Evolutionary conservation across 1,140 invertebrate genomes (phyloP).

Genomic region (Pectinophora gossypiella): DNA sequence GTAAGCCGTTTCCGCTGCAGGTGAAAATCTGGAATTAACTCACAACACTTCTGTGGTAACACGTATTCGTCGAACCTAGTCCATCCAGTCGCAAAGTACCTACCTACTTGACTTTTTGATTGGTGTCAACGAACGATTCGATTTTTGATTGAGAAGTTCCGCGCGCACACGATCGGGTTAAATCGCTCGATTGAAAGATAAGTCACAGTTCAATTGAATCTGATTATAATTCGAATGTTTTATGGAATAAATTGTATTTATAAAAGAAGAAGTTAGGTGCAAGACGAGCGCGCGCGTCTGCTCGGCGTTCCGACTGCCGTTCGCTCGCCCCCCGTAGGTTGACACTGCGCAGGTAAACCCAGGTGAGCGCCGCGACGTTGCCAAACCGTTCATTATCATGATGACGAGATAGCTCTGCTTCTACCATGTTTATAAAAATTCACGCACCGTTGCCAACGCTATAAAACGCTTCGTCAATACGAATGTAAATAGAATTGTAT

Average conservation of each 20-base stretch:
- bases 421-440: constrained; percentile 38
- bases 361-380: constrained; percentile 67
- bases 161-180: constrained; percentile 15
- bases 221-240: constrained; percentile 11
- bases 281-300: constrained; percentile 48
- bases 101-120: constrained; percentile 19
- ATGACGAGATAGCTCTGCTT: constrained; percentile 65
- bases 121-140: constrained; percentile 31
- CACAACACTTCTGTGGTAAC: constrained; percentile 42
- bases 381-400: constrained; percentile 69
- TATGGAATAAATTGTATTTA: constrained; percentile 30
- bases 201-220: neutral
- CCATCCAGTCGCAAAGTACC: constrained; percentile 21
- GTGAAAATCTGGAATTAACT: constrained; percentile 69
- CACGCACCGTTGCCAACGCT: constrained; percentile 40
- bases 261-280: constrained; percentile 21
- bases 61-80: constrained; percentile 41
- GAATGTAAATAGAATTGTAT: constrained; percentile 13
- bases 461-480: constrained; percentile 28
- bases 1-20: constrained; percentile 65
- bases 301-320: constrained; percentile 55
- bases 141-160: constrained; percentile 20
- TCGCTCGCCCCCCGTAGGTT: constrained; percentile 53
- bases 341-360: constrained; percentile 71
- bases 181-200: neutral